Base-by-base conservation (phyloP, 2,797 vertebrate species). In the Clarias pachynema region DNA sequence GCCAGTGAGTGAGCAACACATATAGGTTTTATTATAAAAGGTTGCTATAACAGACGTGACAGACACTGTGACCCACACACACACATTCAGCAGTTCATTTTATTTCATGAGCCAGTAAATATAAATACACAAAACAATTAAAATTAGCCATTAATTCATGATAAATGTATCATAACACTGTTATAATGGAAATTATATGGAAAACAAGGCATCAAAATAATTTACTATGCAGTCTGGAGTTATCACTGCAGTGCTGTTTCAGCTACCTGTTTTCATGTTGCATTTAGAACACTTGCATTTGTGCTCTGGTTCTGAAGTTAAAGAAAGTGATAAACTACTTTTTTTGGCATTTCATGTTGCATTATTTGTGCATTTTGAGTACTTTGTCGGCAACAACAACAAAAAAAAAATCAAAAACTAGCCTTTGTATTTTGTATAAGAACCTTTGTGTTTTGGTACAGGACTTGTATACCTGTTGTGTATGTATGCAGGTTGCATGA, bases 111-210 rank as follows among this genome's bases (percentile, higher is more conserved):
- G 26, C 86, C 82, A 53, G 82, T 82, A 89, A 56, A 84, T 87
- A 90, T 88, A 91, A 90, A 90, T 88, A 87, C 86, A 75, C 66
- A 84, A 84, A 84, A 78, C 60, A 80, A 65, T 79, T 22, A 86
- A 83, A 83, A 44, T 60, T 57, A 79, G 44, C 56, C 83, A 59
- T 44, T 65, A 2, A 44, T 83, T 80, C 49, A 68, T 79, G 60
- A 66, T 53, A 60, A 59, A n/a, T 31, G 40, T 75, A 84, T 66
- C 59, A 44, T 74, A 89, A 89, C 83, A 88, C 89, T 87, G 84
- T 81, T 79, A 18, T 49, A 49, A 49, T 49, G 44, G 44, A 8
- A 49, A 18, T n/a, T 22, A 59, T 59, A 34, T 56, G 59, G 26
- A 79, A 62, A 82, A 79, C 86, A 85, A 49, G 44, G 79, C 68